These are phyloP conservation scores for Xestoiulus laeticollis DNA, from an alignment of 2,888 invertebrate species.

Conservation along the genomic window DNA sequence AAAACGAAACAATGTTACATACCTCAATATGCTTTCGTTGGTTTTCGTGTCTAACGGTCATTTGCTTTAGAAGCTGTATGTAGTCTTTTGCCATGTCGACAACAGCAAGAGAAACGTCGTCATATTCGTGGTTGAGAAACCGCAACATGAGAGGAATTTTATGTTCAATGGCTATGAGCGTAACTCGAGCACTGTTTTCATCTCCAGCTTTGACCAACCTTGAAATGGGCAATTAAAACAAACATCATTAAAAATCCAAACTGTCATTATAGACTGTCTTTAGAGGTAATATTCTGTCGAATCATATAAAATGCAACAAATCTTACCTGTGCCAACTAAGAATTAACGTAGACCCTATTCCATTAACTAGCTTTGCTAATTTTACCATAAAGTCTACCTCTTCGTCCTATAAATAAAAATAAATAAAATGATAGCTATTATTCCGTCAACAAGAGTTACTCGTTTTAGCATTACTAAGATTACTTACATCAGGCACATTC, in stretches of 20 bases:
- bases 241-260: background rate
- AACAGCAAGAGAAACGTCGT: conserved; percentile 67
- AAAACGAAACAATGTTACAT: conserved; percentile 57
- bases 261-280: background rate
- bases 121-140: conserved; percentile 67
- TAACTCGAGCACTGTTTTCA: conserved; percentile 59
- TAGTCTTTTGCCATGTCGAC: conserved; percentile 67
- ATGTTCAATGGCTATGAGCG: conserved; percentile 62
- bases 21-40: conserved; percentile 63
- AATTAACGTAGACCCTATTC: conserved; percentile 67
- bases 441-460: conserved; percentile 19
- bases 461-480: background rate
- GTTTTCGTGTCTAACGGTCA: conserved; percentile 60
- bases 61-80: conserved; percentile 65
- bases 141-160: conserved; percentile 66
- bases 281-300: background rate
- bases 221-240: conserved; percentile 37
- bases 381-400: conserved; percentile 67
- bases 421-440: background rate
- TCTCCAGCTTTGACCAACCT: conserved; percentile 62
- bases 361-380: conserved; percentile 67
- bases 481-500: conserved; percentile 62
- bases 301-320: background rate
- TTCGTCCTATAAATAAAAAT: conserved; percentile 63
- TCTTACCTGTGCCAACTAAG: conserved; percentile 66